Base-by-base conservation (phyloP, 2,888 invertebrate genomes). In the Nipponacmea schrenckii region DNA sequence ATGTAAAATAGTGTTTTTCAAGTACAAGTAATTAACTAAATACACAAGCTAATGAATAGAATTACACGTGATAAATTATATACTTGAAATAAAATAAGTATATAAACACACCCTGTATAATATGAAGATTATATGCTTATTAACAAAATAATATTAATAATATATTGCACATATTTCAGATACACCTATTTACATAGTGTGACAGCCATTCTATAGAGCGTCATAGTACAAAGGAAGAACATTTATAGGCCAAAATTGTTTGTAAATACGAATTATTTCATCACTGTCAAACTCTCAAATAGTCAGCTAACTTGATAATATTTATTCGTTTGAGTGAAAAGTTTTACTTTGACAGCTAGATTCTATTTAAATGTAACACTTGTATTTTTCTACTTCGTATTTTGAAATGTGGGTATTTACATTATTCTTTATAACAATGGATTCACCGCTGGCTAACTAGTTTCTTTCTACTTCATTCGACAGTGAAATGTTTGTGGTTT, bases 201-300 rank as follows among this genome's bases (percentile, higher is more conserved):
- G n/a, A 24, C 56, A 24, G 24, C 56, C 20, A 24, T 56, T 56
- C 56, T 24, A 56, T 56, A 24, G 20, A 14, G 4, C 24, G 7
- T 24, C 56, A 24, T 24, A 56, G 56, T 24, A 39, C 39, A 39
- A 39, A 39, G 39, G 39, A 8, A 39, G 39, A 39, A 39, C 39
- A 5, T 7, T 39, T 39, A 39, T 39, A 39, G 39, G 8, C 8
- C 39, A 56, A 56, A 56, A 56, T 20, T 24, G 56, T 56, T 56
- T 56, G 56, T 56, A 56, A 56, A 56, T 56, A 56, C 20, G 56
- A 56, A 56, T 56, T 56, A 56, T 56, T 56, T 14, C 56, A 56
- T 56, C 56, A 56, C 20, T 56, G 56, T 56, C 56, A 56, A 56
- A 56, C 20, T 56, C 56, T 12, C 20, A 56, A 20, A 24, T 24